These are phyloP conservation scores for Eudemis profundana DNA, from an alignment of 2,888 invertebrate species.

Conservation along the genomic window DNA sequence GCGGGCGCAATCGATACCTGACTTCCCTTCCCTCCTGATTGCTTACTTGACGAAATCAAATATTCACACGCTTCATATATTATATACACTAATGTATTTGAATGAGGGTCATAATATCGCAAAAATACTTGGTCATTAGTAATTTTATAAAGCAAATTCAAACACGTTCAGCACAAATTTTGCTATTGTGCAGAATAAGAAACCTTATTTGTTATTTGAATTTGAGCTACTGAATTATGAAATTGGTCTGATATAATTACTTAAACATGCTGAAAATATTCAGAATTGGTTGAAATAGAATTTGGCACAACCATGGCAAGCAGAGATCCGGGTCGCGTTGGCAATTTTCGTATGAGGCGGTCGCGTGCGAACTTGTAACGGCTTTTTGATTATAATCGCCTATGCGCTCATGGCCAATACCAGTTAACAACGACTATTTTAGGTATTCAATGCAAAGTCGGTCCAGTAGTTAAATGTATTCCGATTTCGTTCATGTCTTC, in stretches of 20 bases:
- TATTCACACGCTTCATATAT: background rate
- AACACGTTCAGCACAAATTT: no score
- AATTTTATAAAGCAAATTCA: no score
- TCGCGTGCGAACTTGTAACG: slow-evolving; percentile 53
- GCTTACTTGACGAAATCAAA: background rate
- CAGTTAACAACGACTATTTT: slow-evolving; percentile 23
- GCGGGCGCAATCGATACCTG: slow-evolving; percentile 78
- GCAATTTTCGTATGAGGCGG: slow-evolving; percentile 42
- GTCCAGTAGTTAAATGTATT: slow-evolving; percentile 4
- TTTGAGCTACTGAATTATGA: no score
- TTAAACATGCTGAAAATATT: background rate
- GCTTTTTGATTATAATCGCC: slow-evolving; percentile 39
- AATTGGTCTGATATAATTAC: background rate
- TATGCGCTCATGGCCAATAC: slow-evolving; percentile 29
- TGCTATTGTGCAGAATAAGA: no score
- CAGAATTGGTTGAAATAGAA: background rate
- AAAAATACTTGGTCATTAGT: no score
- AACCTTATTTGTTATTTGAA: no score
- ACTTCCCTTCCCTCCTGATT: slow-evolving; percentile 33
- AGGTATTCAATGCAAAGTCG: background rate
- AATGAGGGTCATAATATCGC: no score
- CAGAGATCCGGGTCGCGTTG: slow-evolving; percentile 65
- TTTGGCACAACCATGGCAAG: background rate
- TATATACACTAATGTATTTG: background rate
- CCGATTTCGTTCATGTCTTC: slow-evolving; percentile 7